Conservation (phyloP, 2,888 invertebrate species). For the Spialia ferax region DNA sequence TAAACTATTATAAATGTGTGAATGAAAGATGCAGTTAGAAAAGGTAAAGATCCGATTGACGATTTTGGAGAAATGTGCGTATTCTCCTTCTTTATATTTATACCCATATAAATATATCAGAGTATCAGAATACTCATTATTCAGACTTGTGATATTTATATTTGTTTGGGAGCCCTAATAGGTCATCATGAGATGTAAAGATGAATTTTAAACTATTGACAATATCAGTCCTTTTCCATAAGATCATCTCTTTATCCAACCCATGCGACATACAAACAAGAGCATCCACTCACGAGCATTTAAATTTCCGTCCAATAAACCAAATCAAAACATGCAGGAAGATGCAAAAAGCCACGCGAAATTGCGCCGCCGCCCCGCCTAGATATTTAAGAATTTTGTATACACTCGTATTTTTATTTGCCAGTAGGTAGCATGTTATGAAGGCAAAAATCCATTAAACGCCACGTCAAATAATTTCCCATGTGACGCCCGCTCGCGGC, state of each 20-base stretch:
- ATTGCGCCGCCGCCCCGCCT: constrained; percentile 30
- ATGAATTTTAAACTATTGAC: too few species aligned
- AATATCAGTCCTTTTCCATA: neutral
- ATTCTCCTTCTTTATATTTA: too few species aligned
- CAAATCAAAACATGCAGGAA: neutral
- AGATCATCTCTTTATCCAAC: neutral
- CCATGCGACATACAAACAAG: neutral
- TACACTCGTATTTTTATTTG: constrained; percentile 76
- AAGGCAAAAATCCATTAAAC: constrained; percentile 87
- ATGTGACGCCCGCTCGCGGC: constrained; percentile 85
- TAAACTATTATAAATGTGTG: too few species aligned
- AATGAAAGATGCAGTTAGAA: too few species aligned
- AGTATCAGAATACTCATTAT: too few species aligned
- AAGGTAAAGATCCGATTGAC: too few species aligned
- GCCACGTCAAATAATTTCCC: constrained; percentile 82
- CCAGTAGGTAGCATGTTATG: constrained; percentile 83
- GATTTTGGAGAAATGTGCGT: too few species aligned
- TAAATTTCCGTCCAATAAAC: constrained; percentile 6
- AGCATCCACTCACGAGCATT: neutral
- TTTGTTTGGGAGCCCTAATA: too few species aligned
- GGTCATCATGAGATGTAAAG: too few species aligned
- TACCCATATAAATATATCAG: too few species aligned
- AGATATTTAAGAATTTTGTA: constrained; percentile 53
- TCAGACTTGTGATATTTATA: too few species aligned
- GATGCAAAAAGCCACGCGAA: constrained; percentile 17